Evolutionary conservation across 2,888 invertebrate species (phyloP), one percentile per base, ranked within the genome.

Genomic region (Crossocerus cetratus): DNA sequence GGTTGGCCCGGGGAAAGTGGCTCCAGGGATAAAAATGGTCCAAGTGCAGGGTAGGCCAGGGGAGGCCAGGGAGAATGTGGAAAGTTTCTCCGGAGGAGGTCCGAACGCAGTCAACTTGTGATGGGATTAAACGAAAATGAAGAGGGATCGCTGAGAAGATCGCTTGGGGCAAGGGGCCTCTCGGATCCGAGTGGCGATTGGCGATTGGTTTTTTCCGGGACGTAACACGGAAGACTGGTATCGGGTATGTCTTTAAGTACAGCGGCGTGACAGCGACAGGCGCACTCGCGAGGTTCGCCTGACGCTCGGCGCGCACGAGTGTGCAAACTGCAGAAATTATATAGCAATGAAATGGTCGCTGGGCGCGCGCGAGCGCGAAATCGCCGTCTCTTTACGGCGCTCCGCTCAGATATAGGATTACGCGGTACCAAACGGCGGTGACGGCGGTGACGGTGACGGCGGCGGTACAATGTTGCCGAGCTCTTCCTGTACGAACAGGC

Each of bases 331-430:
- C 49, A 49, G 49, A 49, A 49, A 49, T 49, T 49, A 49, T 49
- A 49, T 49, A 13, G 65, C 66, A 74, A 71, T 66, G 71, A 45
- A 59, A 65, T 74, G 63, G 55, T 59, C 13, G 18, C 43, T 18
- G 42, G 42, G 32, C 42, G 4, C 18, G 20, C 20, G 42, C n/a
- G 42, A n/a, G n/a, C 32, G 21, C 16, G 16, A 8, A 22, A 16
- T 18, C 20, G 55, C 32, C 59, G 62, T 64, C 66, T 66, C 59
- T 55, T 66, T 63, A 63, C 59, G 73, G 73, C 63, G 18, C 21
- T 21, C n/a, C 66, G 65, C 62, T 58, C 65, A 71, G 65, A 62
- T 58, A 62, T 58, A 54, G 57, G 71, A 74, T 74, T 71, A 55
- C 56, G 63, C 66, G 62, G 62, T 54, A 20, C 55, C 71, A 66